phyloP scores from a whole-genome alignment of 2,888 invertebrate genomes.

The Drosophila siamana region DNA sequence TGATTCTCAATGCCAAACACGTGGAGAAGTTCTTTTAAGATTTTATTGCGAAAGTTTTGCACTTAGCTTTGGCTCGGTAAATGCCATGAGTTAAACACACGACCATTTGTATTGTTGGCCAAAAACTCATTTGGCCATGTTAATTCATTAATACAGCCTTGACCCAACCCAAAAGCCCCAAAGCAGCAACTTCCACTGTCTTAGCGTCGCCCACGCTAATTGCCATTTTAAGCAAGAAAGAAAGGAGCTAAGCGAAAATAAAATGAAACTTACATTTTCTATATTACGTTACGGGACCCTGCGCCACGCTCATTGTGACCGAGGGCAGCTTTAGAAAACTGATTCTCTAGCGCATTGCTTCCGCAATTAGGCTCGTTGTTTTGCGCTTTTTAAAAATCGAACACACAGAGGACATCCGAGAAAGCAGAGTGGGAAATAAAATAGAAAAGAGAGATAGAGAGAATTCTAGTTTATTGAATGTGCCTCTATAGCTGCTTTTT shows the following conservation, averaged over 20 bases:
- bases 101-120: conserved; percentile 70
- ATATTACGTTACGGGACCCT: conserved; percentile 20
- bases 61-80: conserved; percentile 28
- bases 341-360: conserved; percentile 82
- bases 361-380: conserved; percentile 82
- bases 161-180: conserved; percentile 31
- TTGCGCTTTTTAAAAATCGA: conserved; percentile 61
- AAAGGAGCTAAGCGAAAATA: conserved; percentile 16
- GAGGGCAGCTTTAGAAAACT: conserved; percentile 57
- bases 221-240: conserved; percentile 72
- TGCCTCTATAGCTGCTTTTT: conserved; percentile 25
- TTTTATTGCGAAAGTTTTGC: conserved; percentile 72
- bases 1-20: conserved; percentile 63
- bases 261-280: conserved; percentile 58
- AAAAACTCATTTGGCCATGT: conserved; percentile 77
- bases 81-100: conserved; percentile 43
- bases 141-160: conserved; percentile 78
- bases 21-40: conserved; percentile 51
- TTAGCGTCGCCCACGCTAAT: conserved; percentile 60
- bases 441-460: neutral
- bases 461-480: conserved; percentile 46
- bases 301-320: conserved; percentile 26
- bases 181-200: conserved; percentile 29
- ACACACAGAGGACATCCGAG: conserved; percentile 2
- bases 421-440: neutral